Base-by-base conservation (phyloP, 2,113 vertebrate genomes). In the Hypocryptadius cinnamomeus region DNA sequence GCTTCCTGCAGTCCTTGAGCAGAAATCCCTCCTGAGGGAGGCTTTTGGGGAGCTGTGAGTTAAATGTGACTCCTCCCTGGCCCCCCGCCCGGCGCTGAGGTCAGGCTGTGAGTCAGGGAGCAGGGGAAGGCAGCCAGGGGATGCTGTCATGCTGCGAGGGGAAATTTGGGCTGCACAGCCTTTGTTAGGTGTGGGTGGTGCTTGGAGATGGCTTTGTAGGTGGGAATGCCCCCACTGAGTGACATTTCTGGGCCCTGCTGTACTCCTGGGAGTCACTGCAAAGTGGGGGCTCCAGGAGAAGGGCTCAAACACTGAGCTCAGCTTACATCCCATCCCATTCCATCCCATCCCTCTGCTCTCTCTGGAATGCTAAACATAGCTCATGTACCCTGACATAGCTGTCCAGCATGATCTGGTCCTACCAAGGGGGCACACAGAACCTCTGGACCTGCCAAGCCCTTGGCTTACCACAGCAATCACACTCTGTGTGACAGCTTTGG, bases 1-100 rank as follows among this genome's bases (percentile, higher is more conserved):
- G 3, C 40, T 59, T 44, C 47, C 10, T 0, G 0, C 37, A 0
- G 0, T 13, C 59, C 71, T 53, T 5, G 3, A 23, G 59, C 9
- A 79, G 83, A 45, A 77, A 71, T 31, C 22, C 22, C 53, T 87
- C 33, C 73, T 33, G 44, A 5, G 13, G 51, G 48, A 60, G 48
- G 24, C 63, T 64, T 48, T 5, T 13, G 23, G 7, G 15, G 54
- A n/a, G 31, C 69, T 77, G 85, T 6, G 87, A 72, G 79, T 69
- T 76, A 44, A 82, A 61, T 2, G 1, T 6, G 8, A 6, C 40
- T 85, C 68, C 35, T 87, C 72, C 74, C 54, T 91, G 93, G 93
- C 68, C 3, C 16, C 50, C 18, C 66, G 90, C 93, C 94, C 27
- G 3, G 28, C 0, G 18, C 92, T 63, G 87, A 61, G 71, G 11